Evolutionary conservation across 2,113 vertebrate species (phyloP).

Genomic region (Erythrolamprus reginae): DNA sequence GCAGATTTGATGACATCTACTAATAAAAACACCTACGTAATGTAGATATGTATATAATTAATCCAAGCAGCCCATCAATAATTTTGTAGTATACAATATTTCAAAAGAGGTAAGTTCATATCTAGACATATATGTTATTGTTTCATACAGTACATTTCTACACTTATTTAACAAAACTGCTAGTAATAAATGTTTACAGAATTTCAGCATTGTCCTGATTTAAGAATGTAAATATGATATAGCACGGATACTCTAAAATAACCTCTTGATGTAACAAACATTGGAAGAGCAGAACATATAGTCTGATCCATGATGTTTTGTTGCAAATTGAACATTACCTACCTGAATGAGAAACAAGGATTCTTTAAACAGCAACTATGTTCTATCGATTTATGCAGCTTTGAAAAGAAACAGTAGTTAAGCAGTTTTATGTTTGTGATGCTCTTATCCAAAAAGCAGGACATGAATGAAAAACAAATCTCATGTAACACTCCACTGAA

Average conservation of each 20-base stretch:
- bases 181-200: background rate
- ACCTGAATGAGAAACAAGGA: constrained; percentile 55
- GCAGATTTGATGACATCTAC: constrained; percentile 28
- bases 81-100: constrained; percentile 3
- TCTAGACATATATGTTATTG: constrained; percentile 3
- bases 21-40: constrained; percentile 39
- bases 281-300: constrained; percentile 20
- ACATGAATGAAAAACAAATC: constrained; percentile 72
- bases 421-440: constrained; percentile 65
- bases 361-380: constrained; percentile 55
- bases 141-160: background rate
- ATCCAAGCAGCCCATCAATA: background rate
- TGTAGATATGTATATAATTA: constrained; percentile 2
- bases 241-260: constrained; percentile 28
- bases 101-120: constrained; percentile 24
- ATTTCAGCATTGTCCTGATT: background rate
- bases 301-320: constrained; percentile 2
- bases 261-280: constrained; percentile 23
- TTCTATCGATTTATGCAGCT: constrained; percentile 62
- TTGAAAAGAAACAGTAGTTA: constrained; percentile 60
- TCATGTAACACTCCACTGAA: constrained; percentile 54
- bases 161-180: background rate
- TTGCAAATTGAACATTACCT: constrained; percentile 37
- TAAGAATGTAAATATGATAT: constrained; percentile 7
- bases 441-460: constrained; percentile 64